Evolutionary conservation across 1,140 invertebrate genomes (phyloP).

Genomic region (Heliconius congener): DNA sequence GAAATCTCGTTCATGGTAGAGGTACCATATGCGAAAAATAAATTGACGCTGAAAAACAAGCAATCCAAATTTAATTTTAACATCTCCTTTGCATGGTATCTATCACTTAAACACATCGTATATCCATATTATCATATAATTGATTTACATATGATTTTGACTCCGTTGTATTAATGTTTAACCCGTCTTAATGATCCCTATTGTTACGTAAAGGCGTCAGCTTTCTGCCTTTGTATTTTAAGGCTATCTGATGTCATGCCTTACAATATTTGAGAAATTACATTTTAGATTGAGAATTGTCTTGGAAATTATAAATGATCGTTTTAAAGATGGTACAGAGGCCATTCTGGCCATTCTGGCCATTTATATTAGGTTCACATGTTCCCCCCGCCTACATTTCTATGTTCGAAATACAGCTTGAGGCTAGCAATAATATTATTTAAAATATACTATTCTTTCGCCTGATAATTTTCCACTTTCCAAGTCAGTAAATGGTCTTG

Average conservation of each 20-base stretch:
- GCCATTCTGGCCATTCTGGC: too few relatives aligned
- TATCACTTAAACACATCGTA: conserved; percentile 1
- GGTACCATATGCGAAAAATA: too few relatives aligned
- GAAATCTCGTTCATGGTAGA: too few relatives aligned
- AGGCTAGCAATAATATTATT: too few relatives aligned
- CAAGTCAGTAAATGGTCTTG: neutral
- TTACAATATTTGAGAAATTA: conserved; percentile 11
- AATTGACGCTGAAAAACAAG: neutral
- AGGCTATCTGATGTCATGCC: conserved; percentile 5
- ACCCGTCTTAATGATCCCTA: conserved; percentile 8
- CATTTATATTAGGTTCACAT: too few relatives aligned
- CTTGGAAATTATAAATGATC: conserved; percentile 2
- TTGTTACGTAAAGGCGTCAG: neutral
- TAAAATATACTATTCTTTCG: too few relatives aligned
- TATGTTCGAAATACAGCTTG: too few relatives aligned
- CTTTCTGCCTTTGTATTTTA: conserved; percentile 12
- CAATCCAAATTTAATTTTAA: neutral
- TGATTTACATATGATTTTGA: conserved; percentile 10
- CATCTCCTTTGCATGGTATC: neutral
- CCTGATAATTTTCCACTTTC: too few relatives aligned
- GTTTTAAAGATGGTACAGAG: neutral
- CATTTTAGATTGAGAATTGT: conserved; percentile 9
- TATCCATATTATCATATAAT: neutral
- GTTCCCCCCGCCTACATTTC: too few relatives aligned
- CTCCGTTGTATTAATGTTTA: neutral